Evolutionary conservation across 92 coral and sea anemone genomes (phyloP).

Genomic region (Pocillopora meandrina): DNA sequence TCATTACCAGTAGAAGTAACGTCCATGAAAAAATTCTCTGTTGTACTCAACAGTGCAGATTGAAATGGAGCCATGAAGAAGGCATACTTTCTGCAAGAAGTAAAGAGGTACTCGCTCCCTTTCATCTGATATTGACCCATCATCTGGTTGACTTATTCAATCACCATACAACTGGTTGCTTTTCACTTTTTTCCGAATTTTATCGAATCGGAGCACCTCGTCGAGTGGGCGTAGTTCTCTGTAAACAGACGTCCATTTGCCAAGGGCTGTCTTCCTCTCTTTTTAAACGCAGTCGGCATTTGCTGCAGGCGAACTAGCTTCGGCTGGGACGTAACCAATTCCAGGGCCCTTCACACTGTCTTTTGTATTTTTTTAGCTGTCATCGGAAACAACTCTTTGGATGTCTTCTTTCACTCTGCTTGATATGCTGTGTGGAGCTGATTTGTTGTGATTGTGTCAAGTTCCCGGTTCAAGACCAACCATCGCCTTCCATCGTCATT

Average conservation of each 20-base stretch:
- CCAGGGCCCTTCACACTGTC: constrained; percentile 10
- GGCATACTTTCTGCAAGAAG: too few species aligned
- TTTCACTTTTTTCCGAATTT: constrained; percentile 27
- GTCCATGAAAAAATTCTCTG: constrained; percentile 42
- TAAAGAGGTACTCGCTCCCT: too few species aligned
- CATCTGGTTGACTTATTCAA: too few species aligned
- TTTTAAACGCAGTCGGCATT: too few species aligned
- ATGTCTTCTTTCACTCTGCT: constrained; percentile 55
- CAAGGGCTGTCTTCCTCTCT: too few species aligned
- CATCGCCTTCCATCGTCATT: constrained; percentile 46
- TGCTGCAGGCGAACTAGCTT: too few species aligned
- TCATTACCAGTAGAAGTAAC: constrained; percentile 42
- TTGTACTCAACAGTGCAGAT: constrained; percentile 40
- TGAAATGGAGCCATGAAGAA: constrained; percentile 58
- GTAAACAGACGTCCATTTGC: too few species aligned
- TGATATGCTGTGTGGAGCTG: constrained; percentile 56
- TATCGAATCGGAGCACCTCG: too few species aligned
- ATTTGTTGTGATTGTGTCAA: constrained; percentile 50
- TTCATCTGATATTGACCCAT: too few species aligned
- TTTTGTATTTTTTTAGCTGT: constrained; percentile 45
- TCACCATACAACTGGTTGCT: too few species aligned
- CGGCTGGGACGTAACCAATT: too few species aligned
- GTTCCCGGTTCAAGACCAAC: constrained; percentile 65
- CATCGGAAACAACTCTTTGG: constrained; percentile 40
- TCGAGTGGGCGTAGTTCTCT: too few species aligned